phyloP scores from a whole-genome alignment of 2,888 invertebrate genomes.

The Hipparchia semele region DNA sequence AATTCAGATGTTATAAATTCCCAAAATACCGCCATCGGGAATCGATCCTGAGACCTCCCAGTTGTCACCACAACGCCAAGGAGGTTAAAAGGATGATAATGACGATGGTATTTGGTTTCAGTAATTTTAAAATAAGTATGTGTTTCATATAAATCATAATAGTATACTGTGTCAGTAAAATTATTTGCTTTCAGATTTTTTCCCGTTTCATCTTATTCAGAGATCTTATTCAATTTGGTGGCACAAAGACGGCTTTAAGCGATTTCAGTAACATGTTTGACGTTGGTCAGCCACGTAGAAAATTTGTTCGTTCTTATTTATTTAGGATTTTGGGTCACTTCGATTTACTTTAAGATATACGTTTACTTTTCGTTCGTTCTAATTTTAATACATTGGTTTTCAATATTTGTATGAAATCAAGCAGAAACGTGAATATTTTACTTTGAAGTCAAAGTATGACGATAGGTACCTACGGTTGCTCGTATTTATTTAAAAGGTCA shows the following conservation, averaged over 20 bases:
- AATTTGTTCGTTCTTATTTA: conserved; percentile 15
- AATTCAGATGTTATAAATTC: too few relatives aligned
- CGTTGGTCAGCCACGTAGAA: conserved; percentile 16
- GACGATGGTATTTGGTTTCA: too few relatives aligned
- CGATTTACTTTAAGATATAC: neutral
- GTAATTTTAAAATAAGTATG: too few relatives aligned
- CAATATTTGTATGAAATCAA: neutral
- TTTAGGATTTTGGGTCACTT: conserved; percentile 18
- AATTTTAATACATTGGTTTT: neutral
- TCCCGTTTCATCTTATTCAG: conserved; percentile 2
- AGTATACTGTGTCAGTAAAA: too few relatives aligned
- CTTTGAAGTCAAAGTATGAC: neutral
- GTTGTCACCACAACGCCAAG: too few relatives aligned
- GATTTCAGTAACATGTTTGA: conserved; percentile 19
- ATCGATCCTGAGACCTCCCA: too few relatives aligned
- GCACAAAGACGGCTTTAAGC: conserved; percentile 17
- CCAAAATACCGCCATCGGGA: too few relatives aligned
- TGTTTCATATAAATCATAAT: too few relatives aligned
- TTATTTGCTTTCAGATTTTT: neutral
- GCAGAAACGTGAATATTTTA: neutral
- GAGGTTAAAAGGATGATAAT: too few relatives aligned
- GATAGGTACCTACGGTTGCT: too few relatives aligned
- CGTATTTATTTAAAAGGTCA: too few relatives aligned
- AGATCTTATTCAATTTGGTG: conserved; percentile 6
- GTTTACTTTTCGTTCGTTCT: neutral